Percentiles rank a stretch among this genome's conserved stretches.
Conservation (phyloP, 2,888 invertebrate species). For the Labia minor region DNA sequence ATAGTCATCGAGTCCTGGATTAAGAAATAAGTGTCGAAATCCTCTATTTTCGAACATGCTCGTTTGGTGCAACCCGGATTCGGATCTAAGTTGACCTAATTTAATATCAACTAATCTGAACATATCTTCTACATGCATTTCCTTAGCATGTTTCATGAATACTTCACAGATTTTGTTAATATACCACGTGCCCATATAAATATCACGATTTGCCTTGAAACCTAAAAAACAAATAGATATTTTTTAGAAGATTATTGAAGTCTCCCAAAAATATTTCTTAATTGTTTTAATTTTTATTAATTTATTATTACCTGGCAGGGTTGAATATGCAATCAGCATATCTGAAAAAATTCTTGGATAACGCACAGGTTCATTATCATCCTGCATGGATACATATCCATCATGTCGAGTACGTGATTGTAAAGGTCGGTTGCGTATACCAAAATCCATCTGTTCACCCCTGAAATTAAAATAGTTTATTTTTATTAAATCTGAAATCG, state of each 20-base stretch:
- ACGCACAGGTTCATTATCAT: not conserved
- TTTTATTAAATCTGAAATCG: no score
- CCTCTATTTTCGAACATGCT: conserved; percentile 52
- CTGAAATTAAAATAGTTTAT: conserved; percentile 16
- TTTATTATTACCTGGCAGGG: conserved; percentile 42
- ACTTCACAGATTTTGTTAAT: conserved; percentile 55
- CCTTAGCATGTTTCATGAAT: conserved; percentile 52
- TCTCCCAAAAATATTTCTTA: no score
- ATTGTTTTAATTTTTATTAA: no score
- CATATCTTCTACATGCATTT: conserved; percentile 52
- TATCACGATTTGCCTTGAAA: conserved; percentile 49
- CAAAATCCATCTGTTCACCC: conserved; percentile 20
- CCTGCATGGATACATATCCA: not conserved
- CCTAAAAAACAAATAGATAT: conserved; percentile 36
- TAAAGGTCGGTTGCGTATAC: conserved; percentile 16
- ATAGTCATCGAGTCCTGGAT: conserved; percentile 51
- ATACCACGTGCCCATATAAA: conserved; percentile 54
- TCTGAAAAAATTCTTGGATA: conserved; percentile 37
- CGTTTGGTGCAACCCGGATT: conserved; percentile 43
- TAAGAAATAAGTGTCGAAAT: conserved; percentile 55
- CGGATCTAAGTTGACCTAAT: conserved; percentile 37
- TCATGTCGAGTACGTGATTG: not conserved
- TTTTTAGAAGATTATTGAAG: conserved; percentile 15
- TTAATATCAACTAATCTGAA: conserved; percentile 47
- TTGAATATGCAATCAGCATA: conserved; percentile 54